A percentile compares a stretch with the other conserved stretches of the same genome.
Conservation (phyloP, 2,888 invertebrate genomes). For the Caenorhabditis drosophilae region DNA sequence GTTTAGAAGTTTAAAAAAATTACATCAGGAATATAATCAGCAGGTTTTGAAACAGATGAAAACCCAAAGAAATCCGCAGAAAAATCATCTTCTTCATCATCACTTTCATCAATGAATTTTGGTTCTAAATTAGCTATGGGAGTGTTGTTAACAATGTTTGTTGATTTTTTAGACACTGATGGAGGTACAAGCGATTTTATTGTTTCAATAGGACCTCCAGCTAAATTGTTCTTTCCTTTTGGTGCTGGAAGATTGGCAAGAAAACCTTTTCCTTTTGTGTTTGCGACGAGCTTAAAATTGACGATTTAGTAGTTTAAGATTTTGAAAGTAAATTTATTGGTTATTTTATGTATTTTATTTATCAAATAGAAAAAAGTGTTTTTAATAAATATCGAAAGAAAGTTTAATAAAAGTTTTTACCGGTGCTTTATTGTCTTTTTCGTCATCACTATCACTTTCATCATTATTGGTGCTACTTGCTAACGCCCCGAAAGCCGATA, state of each 20-base stretch:
- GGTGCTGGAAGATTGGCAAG: constrained; percentile 21
- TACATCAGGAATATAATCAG: background rate
- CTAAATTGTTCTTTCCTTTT: constrained; percentile 27
- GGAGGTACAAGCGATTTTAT: background rate
- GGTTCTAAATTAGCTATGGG: constrained; percentile 1
- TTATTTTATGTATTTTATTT: no score
- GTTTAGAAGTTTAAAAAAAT: background rate
- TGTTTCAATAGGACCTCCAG: background rate
- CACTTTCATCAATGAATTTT: constrained; percentile 12
- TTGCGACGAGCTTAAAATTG: no score
- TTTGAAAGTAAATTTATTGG: no score
- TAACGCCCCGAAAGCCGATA: constrained; percentile 40
- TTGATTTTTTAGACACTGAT: constrained; percentile 2
- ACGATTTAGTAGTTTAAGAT: no score
- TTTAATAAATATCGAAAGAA: no score
- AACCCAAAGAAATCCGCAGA: constrained; percentile 50
- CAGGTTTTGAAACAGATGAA: constrained; percentile 13
- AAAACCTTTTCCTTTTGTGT: constrained; percentile 10
- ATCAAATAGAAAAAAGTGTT: no score
- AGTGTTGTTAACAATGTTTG: background rate
- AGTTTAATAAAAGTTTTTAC: no score
- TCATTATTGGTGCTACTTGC: constrained; percentile 7
- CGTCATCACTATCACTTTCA: constrained; percentile 31
- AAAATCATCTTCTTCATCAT: constrained; percentile 35
- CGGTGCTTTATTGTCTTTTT: constrained; percentile 1